Conservation (phyloP, 1,140 invertebrate species). For the Pemphigus obesinymphae region DNA sequence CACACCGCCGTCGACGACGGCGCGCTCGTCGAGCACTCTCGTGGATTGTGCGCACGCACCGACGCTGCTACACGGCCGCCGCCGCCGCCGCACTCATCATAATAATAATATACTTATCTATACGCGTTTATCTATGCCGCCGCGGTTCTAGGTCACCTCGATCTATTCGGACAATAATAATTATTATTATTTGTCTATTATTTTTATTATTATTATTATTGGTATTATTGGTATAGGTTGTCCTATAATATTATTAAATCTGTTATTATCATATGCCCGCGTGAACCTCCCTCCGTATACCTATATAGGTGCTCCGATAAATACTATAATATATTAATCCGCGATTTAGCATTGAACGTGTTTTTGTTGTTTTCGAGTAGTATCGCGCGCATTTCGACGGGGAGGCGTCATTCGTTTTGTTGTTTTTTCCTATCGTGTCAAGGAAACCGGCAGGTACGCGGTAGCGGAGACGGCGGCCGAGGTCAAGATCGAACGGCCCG, state of each 20-base stretch:
- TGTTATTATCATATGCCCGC: no score
- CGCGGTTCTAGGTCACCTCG: slow-evolving; percentile 11
- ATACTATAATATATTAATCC: no score
- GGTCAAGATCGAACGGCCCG: slow-evolving; percentile 16
- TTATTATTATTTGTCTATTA: not conserved
- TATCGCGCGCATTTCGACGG: not conserved
- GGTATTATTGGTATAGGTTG: no score
- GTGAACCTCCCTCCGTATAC: no score
- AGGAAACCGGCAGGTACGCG: not conserved
- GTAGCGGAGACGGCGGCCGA: not conserved
- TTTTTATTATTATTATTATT: not conserved
- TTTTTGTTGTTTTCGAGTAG: not conserved
- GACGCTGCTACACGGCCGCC: not conserved
- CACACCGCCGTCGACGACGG: not conserved
- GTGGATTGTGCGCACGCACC: not conserved
- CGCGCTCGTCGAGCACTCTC: not conserved
- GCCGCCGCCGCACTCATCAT: not conserved
- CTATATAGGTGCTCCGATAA: no score
- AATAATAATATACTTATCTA: no score
- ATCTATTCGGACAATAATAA: not conserved
- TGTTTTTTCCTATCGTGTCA: slow-evolving; percentile 7
- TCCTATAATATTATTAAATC: not conserved
- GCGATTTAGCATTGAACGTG: not conserved
- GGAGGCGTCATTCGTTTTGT: not conserved
- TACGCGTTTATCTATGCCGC: slow-evolving; percentile 1